Base-by-base conservation (phyloP, 2,888 invertebrate genomes). In the Phalangium opilio region DNA sequence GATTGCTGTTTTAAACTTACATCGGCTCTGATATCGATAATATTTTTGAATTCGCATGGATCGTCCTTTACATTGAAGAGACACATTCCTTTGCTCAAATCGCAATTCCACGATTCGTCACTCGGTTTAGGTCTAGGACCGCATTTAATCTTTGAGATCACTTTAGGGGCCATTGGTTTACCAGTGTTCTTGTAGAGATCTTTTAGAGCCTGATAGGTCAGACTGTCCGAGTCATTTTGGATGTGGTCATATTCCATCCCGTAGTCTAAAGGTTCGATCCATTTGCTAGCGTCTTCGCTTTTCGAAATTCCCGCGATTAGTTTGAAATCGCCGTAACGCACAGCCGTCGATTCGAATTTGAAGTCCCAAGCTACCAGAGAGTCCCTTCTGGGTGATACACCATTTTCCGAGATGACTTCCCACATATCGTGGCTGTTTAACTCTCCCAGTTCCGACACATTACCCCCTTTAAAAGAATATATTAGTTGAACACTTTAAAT, bases 281-380 rank as follows among this genome's bases (percentile, higher is more conserved):
- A 86, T 45, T 69, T 67, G 68, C 86, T 81, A 81, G 81, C 83
- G 0, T 64, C 60, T 0, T 82, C 82, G 0, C 73, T 68, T 62
- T 85, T 84, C 44, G 77, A 79, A 1, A 81, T 75, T 2, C 85
- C 81, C 80, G 52, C 74, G 8, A 81, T 62, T 11, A 85, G 54
- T 67, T 89, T 87, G 82, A 82, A 87, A 41, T 79, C 71, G 7
- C 75, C 78, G 1, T 76, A 63, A 0, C 79, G 79, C 5, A 89
- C 63, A 0, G 81, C 76, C 0, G 83, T 76, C 55, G 75, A 76
- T 3, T 78, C 76, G 60, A 72, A 43, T 3, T 48, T 35, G 2
- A 64, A 63, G 62, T 93, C 91, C 45, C 93, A 90, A 62, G 90
- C 90, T 62, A 89, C 89, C 0, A 91, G 69, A 15, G 87, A 67